Evolutionary conservation across 2,113 vertebrate genomes (phyloP).

Genomic region (Tonatia bakeri): DNA sequence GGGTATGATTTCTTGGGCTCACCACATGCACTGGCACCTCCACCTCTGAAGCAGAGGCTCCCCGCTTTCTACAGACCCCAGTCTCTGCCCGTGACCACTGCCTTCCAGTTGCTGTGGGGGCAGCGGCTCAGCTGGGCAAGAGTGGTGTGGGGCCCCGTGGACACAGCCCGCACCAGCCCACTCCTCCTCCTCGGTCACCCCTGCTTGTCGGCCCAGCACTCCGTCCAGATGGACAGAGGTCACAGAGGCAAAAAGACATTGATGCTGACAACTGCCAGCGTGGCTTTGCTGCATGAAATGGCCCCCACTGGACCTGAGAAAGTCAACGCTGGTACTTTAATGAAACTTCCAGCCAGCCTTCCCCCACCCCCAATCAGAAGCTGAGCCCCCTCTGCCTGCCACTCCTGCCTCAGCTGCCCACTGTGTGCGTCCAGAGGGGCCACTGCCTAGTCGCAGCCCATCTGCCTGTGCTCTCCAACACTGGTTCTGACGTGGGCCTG

Average conservation of each 20-base stretch:
- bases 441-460: not conserved
- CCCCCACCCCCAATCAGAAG: not conserved
- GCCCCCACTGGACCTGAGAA: slow-evolving; percentile 74
- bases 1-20: not conserved
- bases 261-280: slow-evolving; percentile 73
- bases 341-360: slow-evolving; percentile 12
- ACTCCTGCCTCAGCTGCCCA: not conserved
- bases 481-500: not conserved
- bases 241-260: slow-evolving; percentile 65
- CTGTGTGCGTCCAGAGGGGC: not conserved
- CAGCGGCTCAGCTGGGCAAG: fast-evolving
- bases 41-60: no score
- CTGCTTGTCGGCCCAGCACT: slow-evolving; percentile 68
- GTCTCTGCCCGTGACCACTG: slow-evolving; percentile 19
- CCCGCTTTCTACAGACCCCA: not conserved
- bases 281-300: slow-evolving; percentile 67
- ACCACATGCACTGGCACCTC: not conserved
- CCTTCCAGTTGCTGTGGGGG: not conserved
- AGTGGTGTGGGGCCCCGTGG: fast-evolving
- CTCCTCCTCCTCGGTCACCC: slow-evolving; percentile 54
- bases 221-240: slow-evolving; percentile 54
- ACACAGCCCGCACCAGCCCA: not conserved
- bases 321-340: slow-evolving; percentile 75
- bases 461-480: not conserved
- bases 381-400: not conserved